Conservation (phyloP, 1,140 invertebrate species). For the Triops longicaudatus region DNA sequence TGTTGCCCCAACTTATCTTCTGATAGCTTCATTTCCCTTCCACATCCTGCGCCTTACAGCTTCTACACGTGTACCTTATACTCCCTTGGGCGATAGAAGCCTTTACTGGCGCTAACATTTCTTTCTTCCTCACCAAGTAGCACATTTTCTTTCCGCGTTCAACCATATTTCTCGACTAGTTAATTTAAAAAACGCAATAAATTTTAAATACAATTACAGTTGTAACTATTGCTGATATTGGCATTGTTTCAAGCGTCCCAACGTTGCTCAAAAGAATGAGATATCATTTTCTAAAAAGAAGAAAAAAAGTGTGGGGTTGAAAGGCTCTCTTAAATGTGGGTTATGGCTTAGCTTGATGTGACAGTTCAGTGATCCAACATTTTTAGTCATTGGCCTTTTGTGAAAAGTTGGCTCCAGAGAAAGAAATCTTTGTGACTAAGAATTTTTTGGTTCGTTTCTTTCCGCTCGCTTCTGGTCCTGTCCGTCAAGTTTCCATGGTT, state of each 20-base stretch:
- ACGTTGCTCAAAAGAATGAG: no score
- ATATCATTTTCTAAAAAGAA: not conserved
- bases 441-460: not conserved
- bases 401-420: not conserved
- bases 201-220: no score
- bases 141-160: no score
- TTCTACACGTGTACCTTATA: not conserved
- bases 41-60: not conserved
- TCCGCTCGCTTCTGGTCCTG: not conserved
- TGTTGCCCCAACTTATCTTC: constrained; percentile 9
- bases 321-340: not conserved
- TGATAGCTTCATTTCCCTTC: constrained; percentile 15
- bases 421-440: not conserved
- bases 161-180: no score
- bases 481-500: not conserved
- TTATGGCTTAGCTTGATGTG: not conserved
- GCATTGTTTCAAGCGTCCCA: no score
- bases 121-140: not conserved
- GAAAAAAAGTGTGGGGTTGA: not conserved
- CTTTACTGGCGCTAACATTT: not conserved
- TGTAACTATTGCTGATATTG: no score
- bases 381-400: not conserved
- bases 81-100: not conserved
- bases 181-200: no score
- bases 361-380: not conserved